phyloP scores from a whole-genome alignment of 2,113 vertebrate genomes.

The Psophia crepitans region DNA sequence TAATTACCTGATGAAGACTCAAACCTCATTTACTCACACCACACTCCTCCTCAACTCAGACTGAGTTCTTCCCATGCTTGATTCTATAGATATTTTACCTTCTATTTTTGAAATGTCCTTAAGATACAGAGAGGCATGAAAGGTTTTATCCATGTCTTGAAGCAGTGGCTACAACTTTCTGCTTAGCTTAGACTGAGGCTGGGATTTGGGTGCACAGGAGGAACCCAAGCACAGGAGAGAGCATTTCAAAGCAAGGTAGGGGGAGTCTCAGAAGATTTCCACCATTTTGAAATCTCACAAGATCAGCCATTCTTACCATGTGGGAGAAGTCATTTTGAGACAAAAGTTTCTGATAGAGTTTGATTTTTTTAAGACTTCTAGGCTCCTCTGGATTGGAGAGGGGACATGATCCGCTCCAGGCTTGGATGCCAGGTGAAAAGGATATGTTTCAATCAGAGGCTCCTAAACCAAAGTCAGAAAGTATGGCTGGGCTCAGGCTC shows the following conservation, averaged over 20 bases:
- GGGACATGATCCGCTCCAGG: background rate
- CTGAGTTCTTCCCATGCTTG: background rate
- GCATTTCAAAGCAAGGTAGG: background rate
- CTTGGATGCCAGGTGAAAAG: background rate
- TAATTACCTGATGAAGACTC: background rate
- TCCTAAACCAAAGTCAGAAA: background rate
- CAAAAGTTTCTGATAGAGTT: background rate
- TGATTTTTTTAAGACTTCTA: background rate
- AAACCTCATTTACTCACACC: background rate
- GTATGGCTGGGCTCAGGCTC: background rate
- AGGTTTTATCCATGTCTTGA: background rate
- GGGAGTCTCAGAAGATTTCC: no score
- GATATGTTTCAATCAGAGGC: background rate
- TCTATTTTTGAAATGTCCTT: background rate
- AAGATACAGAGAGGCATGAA: background rate
- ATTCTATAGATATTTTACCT: background rate
- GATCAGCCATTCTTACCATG: background rate
- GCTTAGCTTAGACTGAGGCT: background rate
- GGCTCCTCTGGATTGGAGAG: background rate
- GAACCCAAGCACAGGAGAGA: background rate
- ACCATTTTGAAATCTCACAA: background rate
- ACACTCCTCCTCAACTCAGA: background rate
- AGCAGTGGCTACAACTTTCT: background rate
- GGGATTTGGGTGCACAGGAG: background rate
- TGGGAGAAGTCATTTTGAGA: background rate